These are phyloP conservation scores for Laspeyria flexula DNA, from an alignment of 2,888 invertebrate species.

Conservation along the genomic window DNA sequence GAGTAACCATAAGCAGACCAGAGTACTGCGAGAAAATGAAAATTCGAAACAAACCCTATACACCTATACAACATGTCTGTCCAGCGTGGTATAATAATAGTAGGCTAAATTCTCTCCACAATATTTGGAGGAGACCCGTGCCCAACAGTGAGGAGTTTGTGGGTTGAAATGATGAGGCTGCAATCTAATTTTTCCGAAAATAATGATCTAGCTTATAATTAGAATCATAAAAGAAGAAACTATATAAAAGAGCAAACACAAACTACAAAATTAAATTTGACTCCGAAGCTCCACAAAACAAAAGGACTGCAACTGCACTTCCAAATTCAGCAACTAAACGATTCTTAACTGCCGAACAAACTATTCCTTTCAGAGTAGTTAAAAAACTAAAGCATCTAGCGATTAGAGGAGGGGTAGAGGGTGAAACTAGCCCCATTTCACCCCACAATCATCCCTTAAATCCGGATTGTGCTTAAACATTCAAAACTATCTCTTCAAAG, in stretches of 20 bases:
- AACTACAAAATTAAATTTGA: background rate
- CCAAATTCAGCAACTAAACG: constrained; percentile 9
- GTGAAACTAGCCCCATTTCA: constrained; percentile 1
- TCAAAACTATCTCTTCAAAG: constrained; percentile 13
- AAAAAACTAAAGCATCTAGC: constrained; percentile 14
- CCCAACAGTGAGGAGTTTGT: no score
- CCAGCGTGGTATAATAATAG: no score
- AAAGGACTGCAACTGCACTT: constrained; percentile 1
- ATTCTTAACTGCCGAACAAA: constrained; percentile 19
- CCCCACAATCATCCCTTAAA: constrained; percentile 13
- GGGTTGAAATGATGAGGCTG: no score
- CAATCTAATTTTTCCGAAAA: no score
- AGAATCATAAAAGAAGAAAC: no score
- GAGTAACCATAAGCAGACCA: no score
- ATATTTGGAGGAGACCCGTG: no score
- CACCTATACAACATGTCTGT: no score
- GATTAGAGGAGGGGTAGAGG: constrained; percentile 2
- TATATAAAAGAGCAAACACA: background rate
- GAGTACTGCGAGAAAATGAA: no score
- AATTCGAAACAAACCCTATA: no score
- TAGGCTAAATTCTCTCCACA: no score
- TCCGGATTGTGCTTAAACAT: constrained; percentile 13
- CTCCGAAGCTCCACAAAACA: background rate
- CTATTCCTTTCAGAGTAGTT: constrained; percentile 14
- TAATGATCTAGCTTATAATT: no score